Evolutionary conservation across 2,888 invertebrate genomes (phyloP), one percentile per base, ranked within the genome.

Genomic region (Cephus sareptanus): DNA sequence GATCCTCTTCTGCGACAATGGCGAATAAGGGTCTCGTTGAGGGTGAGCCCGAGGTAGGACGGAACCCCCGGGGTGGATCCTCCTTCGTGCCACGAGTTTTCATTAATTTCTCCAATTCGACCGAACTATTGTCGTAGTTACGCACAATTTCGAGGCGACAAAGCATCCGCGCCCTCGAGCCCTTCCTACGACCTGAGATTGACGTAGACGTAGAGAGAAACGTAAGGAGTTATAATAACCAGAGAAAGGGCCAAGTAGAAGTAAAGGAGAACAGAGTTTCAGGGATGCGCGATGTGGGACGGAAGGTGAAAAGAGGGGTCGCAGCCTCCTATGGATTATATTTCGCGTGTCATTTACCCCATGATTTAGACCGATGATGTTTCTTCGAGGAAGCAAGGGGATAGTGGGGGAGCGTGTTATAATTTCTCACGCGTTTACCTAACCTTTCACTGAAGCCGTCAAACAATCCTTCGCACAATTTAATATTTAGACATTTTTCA

Each of bases 81-180:
- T 33, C 71, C 71, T 33, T 30, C 71, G 71, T 33, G 71, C 71
- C 31, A 71, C 71, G 85, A 87, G 85, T 89, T 90, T 90, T 89
- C 90, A 90, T 90, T 89, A 90, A 90, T 90, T 90, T 88, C 86
- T 83, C 86, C 87, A 85, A 88, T 88, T 85, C 85, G 82, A 85
- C 87, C 81, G 81, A 89, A 90, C 88, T 90, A 90, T 89, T 88
- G 89, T 89, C 89, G 84, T 88, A 87, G 87, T 89, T 87, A 89
- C 88, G 88, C 88, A 87, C 88, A 89, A 89, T 90, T 90, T 87
- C 87, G 84, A 85, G 83, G 83, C 85, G 86, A 89, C 89, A 89
- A 87, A 89, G 85, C 82, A 75, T 75, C 76, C 79, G 78, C 79
- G 78, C 82, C 85, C 40, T 56, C 40, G 23, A 56, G 40, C 40